A percentile compares a stretch with the other conserved stretches of the same genome.
Conservation (phyloP, 2,888 invertebrate species). For the Orthosia incerta region DNA sequence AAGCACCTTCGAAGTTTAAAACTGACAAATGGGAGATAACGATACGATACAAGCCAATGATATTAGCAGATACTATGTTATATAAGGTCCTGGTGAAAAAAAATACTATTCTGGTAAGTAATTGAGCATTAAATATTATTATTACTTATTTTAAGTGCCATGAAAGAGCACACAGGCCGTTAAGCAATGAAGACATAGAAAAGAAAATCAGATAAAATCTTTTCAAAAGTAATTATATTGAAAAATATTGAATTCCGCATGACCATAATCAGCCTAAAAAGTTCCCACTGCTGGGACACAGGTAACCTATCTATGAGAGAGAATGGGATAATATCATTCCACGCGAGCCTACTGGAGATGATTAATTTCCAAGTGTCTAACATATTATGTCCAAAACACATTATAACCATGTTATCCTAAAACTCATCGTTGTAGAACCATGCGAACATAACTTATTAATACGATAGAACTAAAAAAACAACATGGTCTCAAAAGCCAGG, state of each 20-base stretch:
- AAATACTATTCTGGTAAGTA: background rate
- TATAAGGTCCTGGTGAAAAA: background rate
- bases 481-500: slow-evolving; percentile 26
- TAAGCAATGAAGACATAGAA: background rate
- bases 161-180: background rate
- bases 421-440: slow-evolving; percentile 20
- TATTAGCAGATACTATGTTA: background rate
- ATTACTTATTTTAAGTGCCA: too few species aligned
- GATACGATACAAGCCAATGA: background rate
- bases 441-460: slow-evolving; percentile 29
- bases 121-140: background rate
- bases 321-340: too few species aligned
- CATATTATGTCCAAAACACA: slow-evolving; percentile 13
- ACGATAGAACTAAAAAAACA: slow-evolving; percentile 21
- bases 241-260: too few species aligned
- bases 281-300: too few species aligned
- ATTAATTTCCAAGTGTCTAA: slow-evolving; percentile 6
- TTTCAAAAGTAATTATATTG: background rate
- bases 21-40: background rate
- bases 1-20: slow-evolving; percentile 1
- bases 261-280: too few species aligned
- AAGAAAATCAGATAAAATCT: background rate
- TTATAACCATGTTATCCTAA: slow-evolving; percentile 8
- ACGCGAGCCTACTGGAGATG: background rate
- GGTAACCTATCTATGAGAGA: too few species aligned